Base-by-base conservation (phyloP, 2,888 invertebrate genomes). In the Apantesis nais region DNA sequence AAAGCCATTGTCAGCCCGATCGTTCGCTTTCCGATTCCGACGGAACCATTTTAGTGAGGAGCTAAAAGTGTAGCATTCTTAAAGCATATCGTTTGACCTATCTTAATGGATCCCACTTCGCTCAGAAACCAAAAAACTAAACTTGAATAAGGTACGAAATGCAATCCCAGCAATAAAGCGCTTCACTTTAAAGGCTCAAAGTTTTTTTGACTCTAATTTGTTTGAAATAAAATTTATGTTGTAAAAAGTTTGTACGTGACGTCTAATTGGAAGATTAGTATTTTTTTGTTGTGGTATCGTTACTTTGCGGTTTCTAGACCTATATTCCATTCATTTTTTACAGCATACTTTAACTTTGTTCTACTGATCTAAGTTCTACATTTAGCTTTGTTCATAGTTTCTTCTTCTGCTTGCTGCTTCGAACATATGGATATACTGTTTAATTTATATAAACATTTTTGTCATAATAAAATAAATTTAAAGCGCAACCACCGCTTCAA, bases 41-140 rank as follows among this genome's bases (percentile, higher is more conserved):
- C 74, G 72, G 73, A 78, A 76, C 74, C 75, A 71, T 84, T 83
- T 81, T 72, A 79, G 78, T 83, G 73, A 72, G 67, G 68, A 77
- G 78, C 78, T 72, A 81, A 77, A 75, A 79, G 78, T 79, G 68
- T 82, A 77, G 83, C 85, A 83, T 84, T 85, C 82, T 81, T 71
- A 80, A 81, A 77, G 80, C 83, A 86, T 91, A 90, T 90, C 90
- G 84, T 83, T 87, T 90, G 89, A 90, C 90, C 88, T 86, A 88
- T 89, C 90, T 89, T 90, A 91, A 91, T 91, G 91, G 90, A 88
- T 85, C 85, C 87, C 83, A 85, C 87, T 87, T 87, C 85, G 88
- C 85, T 85, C 78, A 81, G 85, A 85, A 85, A 83, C 85, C 85
- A 82, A 86, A 88, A 89, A 90, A 88, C 82, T 86, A 89, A 90